These are phyloP conservation scores for Eupithecia tripunctaria DNA, from an alignment of 2,888 invertebrate species.

Conservation along the genomic window DNA sequence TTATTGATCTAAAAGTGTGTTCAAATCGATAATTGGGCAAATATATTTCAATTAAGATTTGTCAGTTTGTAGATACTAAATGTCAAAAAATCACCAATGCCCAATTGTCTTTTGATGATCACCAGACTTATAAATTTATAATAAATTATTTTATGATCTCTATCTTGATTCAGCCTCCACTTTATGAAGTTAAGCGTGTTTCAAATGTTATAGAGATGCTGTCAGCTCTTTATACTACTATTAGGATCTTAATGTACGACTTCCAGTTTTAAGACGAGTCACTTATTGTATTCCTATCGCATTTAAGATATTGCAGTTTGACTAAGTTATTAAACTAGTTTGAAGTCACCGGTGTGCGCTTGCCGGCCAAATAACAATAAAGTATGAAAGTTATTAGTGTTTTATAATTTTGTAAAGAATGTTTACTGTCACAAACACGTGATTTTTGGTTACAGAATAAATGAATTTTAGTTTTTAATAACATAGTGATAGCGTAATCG, in stretches of 20 bases:
- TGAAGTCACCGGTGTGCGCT: background rate
- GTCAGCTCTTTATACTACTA: background rate
- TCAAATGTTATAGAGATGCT: background rate
- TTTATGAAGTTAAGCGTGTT: background rate
- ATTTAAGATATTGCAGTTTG: slow-evolving; percentile 11
- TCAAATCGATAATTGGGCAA: background rate
- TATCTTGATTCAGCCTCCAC: background rate
- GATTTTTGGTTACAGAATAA: background rate
- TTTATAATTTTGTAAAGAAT: background rate
- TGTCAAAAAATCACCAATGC: background rate
- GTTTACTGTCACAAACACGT: background rate
- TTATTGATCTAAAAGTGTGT: background rate
- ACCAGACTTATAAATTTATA: background rate
- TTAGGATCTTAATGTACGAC: background rate
- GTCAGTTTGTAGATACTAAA: background rate
- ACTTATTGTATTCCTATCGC: slow-evolving; percentile 10
- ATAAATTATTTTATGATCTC: background rate
- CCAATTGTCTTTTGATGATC: background rate
- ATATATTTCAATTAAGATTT: background rate
- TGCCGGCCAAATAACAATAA: background rate
- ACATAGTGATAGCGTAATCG: background rate
- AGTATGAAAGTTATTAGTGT: background rate
- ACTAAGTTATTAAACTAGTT: background rate
- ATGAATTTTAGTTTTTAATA: background rate
- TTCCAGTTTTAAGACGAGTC: background rate